Conservation (phyloP, 2,888 invertebrate genomes). For the Lumbricus terrestris region DNA sequence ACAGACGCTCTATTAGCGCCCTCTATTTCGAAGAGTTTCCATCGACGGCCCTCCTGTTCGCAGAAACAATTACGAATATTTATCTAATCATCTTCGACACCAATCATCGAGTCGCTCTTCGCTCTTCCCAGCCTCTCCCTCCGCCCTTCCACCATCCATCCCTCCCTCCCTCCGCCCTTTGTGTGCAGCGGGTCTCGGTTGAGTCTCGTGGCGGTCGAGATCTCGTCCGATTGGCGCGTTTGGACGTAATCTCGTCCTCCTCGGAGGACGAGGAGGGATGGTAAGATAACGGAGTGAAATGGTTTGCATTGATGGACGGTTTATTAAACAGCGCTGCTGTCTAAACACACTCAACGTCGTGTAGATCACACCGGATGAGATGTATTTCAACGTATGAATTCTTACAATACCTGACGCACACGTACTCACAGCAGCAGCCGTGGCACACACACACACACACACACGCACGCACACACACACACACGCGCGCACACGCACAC, state of each 20-base stretch:
- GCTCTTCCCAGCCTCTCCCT: not conserved
- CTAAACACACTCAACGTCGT: not conserved
- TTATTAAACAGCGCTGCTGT: not conserved
- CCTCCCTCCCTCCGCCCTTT: not conserved
- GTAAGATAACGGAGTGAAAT: not conserved
- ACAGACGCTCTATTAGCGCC: not conserved
- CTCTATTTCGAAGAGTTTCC: not conserved
- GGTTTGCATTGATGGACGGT: not conserved
- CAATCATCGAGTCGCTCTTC: not conserved
- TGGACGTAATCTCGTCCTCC: not conserved
- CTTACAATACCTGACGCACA: not conserved
- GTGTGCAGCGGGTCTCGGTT: too few species aligned
- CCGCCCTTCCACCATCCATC: not conserved
- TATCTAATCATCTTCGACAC: conserved; percentile 8
- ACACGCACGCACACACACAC: too few species aligned
- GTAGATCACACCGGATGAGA: not conserved
- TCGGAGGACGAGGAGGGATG: too few species aligned
- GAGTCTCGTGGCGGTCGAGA: not conserved
- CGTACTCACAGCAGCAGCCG: too few species aligned
- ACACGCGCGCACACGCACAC: not conserved
- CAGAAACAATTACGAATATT: conserved; percentile 17
- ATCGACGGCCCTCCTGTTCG: not conserved
- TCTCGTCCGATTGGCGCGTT: not conserved
- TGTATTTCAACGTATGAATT: not conserved
- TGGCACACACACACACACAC: not conserved